Conservation (phyloP, 2,113 vertebrate genomes). For the Balaenoptera acutorostrata region DNA sequence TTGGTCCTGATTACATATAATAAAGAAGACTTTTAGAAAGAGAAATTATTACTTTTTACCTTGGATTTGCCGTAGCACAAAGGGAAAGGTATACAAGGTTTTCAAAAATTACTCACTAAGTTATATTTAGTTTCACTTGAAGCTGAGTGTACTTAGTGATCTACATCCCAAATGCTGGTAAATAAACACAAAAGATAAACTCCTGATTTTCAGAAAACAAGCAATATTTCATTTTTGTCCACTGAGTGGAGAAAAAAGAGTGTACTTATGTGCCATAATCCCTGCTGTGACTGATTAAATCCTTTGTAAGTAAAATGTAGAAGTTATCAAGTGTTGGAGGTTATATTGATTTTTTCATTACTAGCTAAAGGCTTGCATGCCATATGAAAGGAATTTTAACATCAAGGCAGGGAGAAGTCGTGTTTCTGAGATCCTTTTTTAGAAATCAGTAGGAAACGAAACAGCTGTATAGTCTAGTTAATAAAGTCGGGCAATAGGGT, state of each 20-base stretch:
- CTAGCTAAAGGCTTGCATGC: slow-evolving; percentile 59
- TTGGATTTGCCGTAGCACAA: neutral
- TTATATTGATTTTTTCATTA: slow-evolving; percentile 71
- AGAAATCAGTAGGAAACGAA: slow-evolving; percentile 58
- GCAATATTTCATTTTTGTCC: neutral
- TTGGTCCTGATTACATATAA: neutral
- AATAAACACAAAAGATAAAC: slow-evolving; percentile 35
- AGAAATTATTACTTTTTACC: neutral
- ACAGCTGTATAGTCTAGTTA: slow-evolving; percentile 41
- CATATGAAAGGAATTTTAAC: slow-evolving; percentile 61
- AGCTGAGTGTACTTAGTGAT: neutral
- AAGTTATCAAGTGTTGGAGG: slow-evolving; percentile 40
- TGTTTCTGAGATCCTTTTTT: slow-evolving; percentile 54
- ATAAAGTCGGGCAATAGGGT: neutral
- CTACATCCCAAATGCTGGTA: neutral
- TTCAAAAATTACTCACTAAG: neutral
- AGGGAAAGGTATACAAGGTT: neutral
- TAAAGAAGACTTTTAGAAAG: slow-evolving; percentile 5
- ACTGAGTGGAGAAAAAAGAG: slow-evolving; percentile 41
- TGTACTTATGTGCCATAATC: slow-evolving; percentile 32
- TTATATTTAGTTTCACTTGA: slow-evolving; percentile 47
- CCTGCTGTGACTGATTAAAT: slow-evolving; percentile 55
- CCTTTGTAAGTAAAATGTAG: slow-evolving; percentile 57
- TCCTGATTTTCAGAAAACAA: slow-evolving; percentile 39
- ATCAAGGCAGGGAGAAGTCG: slow-evolving; percentile 6